Evolutionary conservation across 2,797 vertebrate species (phyloP).

Genomic region (Hybognathus amarus): DNA sequence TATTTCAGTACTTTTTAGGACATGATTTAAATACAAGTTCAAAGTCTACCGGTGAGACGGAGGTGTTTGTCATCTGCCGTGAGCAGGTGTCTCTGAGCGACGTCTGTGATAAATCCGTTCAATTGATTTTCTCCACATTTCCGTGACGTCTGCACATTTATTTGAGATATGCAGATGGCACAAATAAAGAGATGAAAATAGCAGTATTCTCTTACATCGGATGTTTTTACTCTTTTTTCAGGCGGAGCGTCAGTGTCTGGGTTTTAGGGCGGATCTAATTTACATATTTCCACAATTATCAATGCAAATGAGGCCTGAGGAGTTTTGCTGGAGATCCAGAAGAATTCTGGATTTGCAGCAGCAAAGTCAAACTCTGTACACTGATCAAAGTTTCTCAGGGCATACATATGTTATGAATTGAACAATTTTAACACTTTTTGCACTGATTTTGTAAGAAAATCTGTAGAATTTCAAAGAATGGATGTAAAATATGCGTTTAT

Average conservation of each 20-base stretch:
- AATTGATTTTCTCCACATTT: neutral
- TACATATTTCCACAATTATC: neutral
- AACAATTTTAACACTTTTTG: neutral
- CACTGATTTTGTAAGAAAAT: neutral
- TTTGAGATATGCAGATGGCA: neutral
- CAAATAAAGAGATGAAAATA: neutral
- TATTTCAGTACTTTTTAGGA: neutral
- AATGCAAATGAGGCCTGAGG: neutral
- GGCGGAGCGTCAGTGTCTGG: neutral
- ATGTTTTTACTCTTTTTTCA: neutral
- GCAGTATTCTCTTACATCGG: neutral
- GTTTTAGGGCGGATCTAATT: slow-evolving; percentile 4
- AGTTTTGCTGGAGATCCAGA: neutral
- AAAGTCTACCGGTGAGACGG: neutral
- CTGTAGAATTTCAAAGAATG: neutral
- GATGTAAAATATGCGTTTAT: neutral
- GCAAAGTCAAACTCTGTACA: neutral
- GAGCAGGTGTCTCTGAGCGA: neutral
- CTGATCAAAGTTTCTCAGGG: neutral
- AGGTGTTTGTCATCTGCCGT: neutral
- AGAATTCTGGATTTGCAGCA: neutral
- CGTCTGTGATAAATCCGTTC: neutral
- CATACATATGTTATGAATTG: neutral
- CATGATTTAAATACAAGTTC: neutral
- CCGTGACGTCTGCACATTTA: neutral